Base-by-base conservation (phyloP, 2,888 invertebrate species). In the Oegoconia quadripuncta region DNA sequence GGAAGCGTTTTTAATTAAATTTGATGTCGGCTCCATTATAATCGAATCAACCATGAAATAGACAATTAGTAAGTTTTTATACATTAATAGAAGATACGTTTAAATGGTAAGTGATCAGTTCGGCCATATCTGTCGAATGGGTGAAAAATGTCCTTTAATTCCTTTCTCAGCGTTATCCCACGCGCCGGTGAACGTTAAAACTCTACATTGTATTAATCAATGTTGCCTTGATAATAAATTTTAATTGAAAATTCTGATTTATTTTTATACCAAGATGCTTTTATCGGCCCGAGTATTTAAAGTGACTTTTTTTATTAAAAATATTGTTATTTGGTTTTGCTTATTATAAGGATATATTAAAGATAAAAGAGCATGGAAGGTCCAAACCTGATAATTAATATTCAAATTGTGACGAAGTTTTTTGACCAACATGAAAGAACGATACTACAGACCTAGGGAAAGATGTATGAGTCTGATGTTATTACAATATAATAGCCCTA, bases 11-110 rank as follows among this genome's bases (percentile, higher is more conserved):
- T 27, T 43, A 42, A 52, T 48, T 46, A 44, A 48, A 44, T 44
- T 41, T 45, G 27, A 37, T 23, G 34, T 34, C 31, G 31, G 31
- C 23, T 42, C 42, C 50, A 58, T 65, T 65, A 47, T 65, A 55
- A 54, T 55, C 48, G 46, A 65, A 69, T 68, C 53, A 58, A 52
- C 57, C 67, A 58, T 72, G 60, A 71, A 74, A 72, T 67, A 56
- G 52, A 61, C 41, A 46, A 51, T 50, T 45, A 50, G 43, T 39
- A 34, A 44, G 41, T 41, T 62, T 53, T 59, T 41, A n/a, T 27
- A 2, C 9, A 53, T 55, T 52, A n/a, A n/a, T n/a, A n/a, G n/a
- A n/a, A n/a, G n/a, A n/a, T n/a, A n/a, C n/a, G n/a, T n/a, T n/a
- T n/a, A 37, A 41, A 44, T 50, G 33, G 46, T 58, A 27, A 55